Percentiles rank a stretch among this genome's conserved stretches.
Conservation (phyloP, 2,888 invertebrate species). For the Ophion costatus region DNA sequence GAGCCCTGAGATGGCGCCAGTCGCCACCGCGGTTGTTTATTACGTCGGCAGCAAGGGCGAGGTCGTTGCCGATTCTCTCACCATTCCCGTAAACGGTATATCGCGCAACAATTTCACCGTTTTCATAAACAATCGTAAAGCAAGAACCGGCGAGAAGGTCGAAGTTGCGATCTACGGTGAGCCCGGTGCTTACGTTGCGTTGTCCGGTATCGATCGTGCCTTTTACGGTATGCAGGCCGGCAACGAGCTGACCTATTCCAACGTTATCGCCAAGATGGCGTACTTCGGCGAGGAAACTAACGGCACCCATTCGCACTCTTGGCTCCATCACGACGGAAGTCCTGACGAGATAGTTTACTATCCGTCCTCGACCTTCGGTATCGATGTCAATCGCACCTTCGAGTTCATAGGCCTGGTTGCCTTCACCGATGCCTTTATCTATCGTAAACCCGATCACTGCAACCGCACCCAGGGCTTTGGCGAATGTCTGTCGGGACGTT, state of each 20-base stretch:
- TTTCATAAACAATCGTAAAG: constrained; percentile 95
- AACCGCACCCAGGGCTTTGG: constrained; percentile 89
- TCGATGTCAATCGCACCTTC: constrained; percentile 97
- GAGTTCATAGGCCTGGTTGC: constrained; percentile 95
- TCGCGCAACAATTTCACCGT: constrained; percentile 96
- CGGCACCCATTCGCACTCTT: constrained; percentile 93
- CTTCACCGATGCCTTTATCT: constrained; percentile 94
- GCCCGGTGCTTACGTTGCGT: constrained; percentile 96
- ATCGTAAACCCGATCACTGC: constrained; percentile 88
- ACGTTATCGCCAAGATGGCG: constrained; percentile 94
- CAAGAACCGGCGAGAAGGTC: constrained; percentile 95
- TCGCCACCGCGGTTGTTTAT: constrained; percentile 95
- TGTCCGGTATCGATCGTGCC: constrained; percentile 95
- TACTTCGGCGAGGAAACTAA: constrained; percentile 94
- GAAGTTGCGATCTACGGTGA: constrained; percentile 97
- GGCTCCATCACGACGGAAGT: constrained; percentile 93
- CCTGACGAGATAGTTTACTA: constrained; percentile 94
- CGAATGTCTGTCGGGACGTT: constrained; percentile 93
- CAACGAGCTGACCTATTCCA: constrained; percentile 94
- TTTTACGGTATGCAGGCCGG: constrained; percentile 97
- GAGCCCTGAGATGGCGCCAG: constrained; percentile 96
- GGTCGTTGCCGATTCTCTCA: constrained; percentile 95
- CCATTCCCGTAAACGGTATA: constrained; percentile 98
- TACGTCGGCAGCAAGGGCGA: constrained; percentile 92
- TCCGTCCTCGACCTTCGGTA: constrained; percentile 95